Base-by-base conservation (phyloP, 2,797 vertebrate genomes). In the Enteromius treurensis region DNA sequence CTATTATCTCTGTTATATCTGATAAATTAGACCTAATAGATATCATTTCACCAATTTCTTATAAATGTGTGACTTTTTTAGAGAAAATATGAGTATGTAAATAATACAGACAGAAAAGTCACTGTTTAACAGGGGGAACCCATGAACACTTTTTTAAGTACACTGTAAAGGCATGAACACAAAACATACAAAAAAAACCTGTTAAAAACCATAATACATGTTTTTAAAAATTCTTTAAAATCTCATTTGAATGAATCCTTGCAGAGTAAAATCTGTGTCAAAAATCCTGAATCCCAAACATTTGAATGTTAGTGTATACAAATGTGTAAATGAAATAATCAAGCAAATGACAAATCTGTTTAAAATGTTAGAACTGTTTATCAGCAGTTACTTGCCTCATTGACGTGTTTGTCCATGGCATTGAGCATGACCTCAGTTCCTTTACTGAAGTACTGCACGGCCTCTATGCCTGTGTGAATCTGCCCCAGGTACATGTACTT, bases 401-500 rank as follows among this genome's bases (percentile, higher is more conserved):
- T 82, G 19, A 82, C 75, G 80, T 94, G 90, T 79, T 91, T 91
- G 14, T 95, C 93, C 88, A 95, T 62, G 10, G 75, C 77, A 49
- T 89, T 90, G 47, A 94, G 88, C 82, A 96, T 90, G 55, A 96
- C 82, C 80, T 95, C 91, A 80, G 94, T 92, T 84, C 95, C 95
- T 89, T 88, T 96, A 2, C 80, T 93, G 87, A 96, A 96, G 89
- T 91, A 95, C 40, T 92, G 90, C 51, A 95, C 91, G 51, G 94
- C 93, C 85, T 96, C 94, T 29, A 90, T 89, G 26, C 94, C 94
- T 1, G 93, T 91, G 85, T 96, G 92, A 82, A 95, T 94, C 91
- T 96, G 95, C 17, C 95, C 95, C 75, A 96, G 90, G 87, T 94
- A 95, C 95, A 96, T 96, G 89, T 95, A 96, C 83, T 96, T 96